These are phyloP conservation scores for Conus canariensis DNA, from an alignment of 2,888 invertebrate genomes.

Conservation along the genomic window DNA sequence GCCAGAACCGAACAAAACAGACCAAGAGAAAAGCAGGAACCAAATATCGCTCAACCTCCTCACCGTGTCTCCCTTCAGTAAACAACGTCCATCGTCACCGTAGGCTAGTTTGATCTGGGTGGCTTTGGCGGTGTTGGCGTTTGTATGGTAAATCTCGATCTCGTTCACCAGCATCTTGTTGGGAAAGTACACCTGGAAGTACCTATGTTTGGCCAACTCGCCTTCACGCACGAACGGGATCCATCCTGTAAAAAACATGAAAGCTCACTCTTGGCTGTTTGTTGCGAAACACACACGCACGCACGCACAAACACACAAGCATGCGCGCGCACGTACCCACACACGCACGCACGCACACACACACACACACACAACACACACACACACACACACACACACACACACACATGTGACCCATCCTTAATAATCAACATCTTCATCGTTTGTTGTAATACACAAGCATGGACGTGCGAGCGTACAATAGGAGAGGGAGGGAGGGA, in stretches of 20 bases:
- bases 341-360: no score
- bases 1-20: neutral
- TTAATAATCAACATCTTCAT: no score
- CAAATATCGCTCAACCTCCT: neutral
- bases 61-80: constrained; percentile 51
- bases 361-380: neutral
- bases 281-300: neutral
- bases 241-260: constrained; percentile 60
- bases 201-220: constrained; percentile 54
- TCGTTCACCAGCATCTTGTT: constrained; percentile 60
- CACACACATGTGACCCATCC: neutral
- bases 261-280: no score
- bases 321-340: no score
- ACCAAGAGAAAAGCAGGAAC: neutral
- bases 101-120: constrained; percentile 57
- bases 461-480: no score
- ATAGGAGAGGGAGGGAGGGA: no score
- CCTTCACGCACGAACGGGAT: constrained; percentile 59
- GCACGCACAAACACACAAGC: neutral
- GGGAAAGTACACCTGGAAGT: constrained; percentile 68
- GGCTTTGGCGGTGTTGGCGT: constrained; percentile 48
- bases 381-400: neutral
- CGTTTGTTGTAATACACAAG: no score
- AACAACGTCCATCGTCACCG: constrained; percentile 67
- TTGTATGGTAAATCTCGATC: constrained; percentile 53